Conservation (phyloP, 2,888 invertebrate species). For the Phortica magna region DNA sequence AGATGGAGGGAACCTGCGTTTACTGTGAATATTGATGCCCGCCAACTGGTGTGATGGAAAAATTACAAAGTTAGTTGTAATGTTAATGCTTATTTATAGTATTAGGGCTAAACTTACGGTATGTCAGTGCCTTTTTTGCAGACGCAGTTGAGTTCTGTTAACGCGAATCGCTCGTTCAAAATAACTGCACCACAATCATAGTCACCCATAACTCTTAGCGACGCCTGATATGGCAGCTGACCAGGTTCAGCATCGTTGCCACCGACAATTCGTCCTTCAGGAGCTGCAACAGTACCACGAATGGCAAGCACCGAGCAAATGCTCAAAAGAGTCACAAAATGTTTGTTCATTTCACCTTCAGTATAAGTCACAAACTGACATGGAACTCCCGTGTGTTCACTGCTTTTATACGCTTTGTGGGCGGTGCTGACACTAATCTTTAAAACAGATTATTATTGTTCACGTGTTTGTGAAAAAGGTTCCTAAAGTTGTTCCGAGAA, state of each 20-base stretch:
- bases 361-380: too few relatives aligned
- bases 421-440: too few relatives aligned
- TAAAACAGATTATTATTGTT: too few relatives aligned
- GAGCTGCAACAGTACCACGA: not conserved
- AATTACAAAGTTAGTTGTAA: not conserved
- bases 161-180: constrained; percentile 41
- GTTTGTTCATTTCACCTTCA: too few relatives aligned
- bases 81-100: not conserved
- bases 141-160: constrained; percentile 55
- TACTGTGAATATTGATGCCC: constrained; percentile 55
- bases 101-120: not conserved
- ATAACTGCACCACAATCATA: constrained; percentile 58
- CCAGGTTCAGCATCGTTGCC: constrained; percentile 62
- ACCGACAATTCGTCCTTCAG: constrained; percentile 56
- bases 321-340: too few relatives aligned
- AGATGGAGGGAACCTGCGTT: constrained; percentile 63
- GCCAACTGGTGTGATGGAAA: constrained; percentile 43
- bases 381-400: too few relatives aligned
- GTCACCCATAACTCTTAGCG: constrained; percentile 46
- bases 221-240: constrained; percentile 71
- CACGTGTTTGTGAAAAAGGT: too few relatives aligned
- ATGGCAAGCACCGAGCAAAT: too few relatives aligned
- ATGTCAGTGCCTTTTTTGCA: not conserved
- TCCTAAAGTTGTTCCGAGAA: too few relatives aligned
- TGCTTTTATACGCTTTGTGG: too few relatives aligned